A percentile compares a stretch with the other conserved stretches of the same genome.
phyloP scores from a whole-genome alignment of 2,888 invertebrate genomes.

The Lithophane leautieri region DNA sequence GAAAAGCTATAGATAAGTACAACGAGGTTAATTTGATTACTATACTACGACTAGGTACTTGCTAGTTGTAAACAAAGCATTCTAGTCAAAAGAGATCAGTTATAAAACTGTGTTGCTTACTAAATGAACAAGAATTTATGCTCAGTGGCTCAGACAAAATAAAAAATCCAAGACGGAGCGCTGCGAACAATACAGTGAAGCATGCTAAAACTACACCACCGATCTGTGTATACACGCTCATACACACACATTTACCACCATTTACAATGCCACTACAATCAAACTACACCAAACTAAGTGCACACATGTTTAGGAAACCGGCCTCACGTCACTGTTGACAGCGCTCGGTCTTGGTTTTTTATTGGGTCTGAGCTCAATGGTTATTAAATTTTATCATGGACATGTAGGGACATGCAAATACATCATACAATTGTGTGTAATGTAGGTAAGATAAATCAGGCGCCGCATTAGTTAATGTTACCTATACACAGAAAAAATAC shows the following conservation, averaged over 20 bases:
- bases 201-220: too few relatives aligned
- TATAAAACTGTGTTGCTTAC: constrained; percentile 12
- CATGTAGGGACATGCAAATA: constrained; percentile 7
- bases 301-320: too few relatives aligned
- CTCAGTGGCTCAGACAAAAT: too few relatives aligned
- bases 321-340: too few relatives aligned
- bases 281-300: too few relatives aligned
- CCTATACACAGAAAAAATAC: constrained; percentile 8
- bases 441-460: constrained; percentile 32
- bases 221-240: too few relatives aligned
- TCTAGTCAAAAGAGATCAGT: constrained; percentile 6
- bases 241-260: too few relatives aligned
- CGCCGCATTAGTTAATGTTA: constrained; percentile 24
- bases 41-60: background rate
- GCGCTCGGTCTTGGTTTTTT: too few relatives aligned
- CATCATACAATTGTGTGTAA: constrained; percentile 17
- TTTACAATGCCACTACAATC: too few relatives aligned
- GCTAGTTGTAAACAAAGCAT: constrained; percentile 13
- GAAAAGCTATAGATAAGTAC: background rate
- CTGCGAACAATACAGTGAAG: too few relatives aligned
- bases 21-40: constrained; percentile 3
- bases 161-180: too few relatives aligned
- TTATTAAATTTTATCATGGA: constrained; percentile 33
- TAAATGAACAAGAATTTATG: constrained; percentile 4
- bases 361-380: too few relatives aligned